phyloP scores from a whole-genome alignment of 1,140 invertebrate genomes.

The Eurosta solidaginis region DNA sequence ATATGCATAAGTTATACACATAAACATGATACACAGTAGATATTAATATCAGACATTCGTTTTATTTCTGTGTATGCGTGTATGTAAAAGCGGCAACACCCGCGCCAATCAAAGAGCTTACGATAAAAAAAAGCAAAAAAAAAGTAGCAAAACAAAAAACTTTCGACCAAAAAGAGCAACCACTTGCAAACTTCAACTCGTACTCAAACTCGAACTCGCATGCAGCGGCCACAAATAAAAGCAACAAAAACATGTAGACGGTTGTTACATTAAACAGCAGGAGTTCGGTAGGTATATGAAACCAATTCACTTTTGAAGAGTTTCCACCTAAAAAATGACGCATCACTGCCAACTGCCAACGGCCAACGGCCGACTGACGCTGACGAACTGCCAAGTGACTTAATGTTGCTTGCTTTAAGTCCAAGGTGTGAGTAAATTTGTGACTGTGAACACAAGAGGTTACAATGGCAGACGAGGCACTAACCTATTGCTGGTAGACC shows the following conservation, averaged over 20 bases:
- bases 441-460: background rate
- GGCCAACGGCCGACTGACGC: background rate
- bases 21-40: background rate
- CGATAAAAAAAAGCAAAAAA: background rate
- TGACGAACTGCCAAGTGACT: background rate
- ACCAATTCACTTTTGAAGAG: slow-evolving; percentile 12
- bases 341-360: background rate
- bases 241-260: background rate
- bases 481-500: background rate
- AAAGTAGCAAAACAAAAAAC: background rate
- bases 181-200: background rate
- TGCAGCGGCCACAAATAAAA: background rate
- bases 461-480: background rate
- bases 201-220: background rate
- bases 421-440: background rate
- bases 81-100: background rate
- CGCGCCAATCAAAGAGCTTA: too few species aligned
- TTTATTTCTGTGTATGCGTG: background rate
- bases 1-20: background rate
- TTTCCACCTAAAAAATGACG: slow-evolving; percentile 18
- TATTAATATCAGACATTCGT: too few species aligned
- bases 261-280: background rate
- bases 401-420: too few species aligned
- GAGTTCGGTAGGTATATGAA: background rate
- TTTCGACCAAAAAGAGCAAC: background rate